A percentile compares a stretch with the other conserved stretches of the same genome.
phyloP scores from a whole-genome alignment of 2,113 vertebrate species.

The Romanogobio albipinnatus region DNA sequence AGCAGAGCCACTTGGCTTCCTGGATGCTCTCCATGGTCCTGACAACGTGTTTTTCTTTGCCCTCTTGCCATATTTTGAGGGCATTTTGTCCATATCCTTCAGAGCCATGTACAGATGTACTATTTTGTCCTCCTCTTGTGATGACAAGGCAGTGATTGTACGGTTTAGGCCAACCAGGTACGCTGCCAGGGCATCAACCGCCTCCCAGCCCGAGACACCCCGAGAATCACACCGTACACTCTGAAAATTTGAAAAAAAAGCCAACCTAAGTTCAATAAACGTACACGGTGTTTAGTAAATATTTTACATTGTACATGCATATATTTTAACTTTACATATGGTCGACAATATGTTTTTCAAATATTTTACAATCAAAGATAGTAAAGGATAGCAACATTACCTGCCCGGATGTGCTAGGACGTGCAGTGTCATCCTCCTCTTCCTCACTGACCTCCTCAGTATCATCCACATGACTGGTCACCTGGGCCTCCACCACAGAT shows the following conservation, averaged over 20 bases:
- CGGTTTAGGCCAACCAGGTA: slow-evolving; percentile 1
- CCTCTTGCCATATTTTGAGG: too few species aligned
- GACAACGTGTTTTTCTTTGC: too few species aligned
- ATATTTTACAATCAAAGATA: background rate
- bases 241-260: background rate
- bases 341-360: background rate
- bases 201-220: background rate
- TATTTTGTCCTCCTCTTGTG: background rate
- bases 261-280: background rate
- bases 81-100: background rate
- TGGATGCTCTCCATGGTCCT: too few species aligned
- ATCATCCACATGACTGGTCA: background rate
- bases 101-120: background rate
- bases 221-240: background rate
- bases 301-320: background rate
- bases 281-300: background rate
- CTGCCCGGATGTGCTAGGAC: background rate
- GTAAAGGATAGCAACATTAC: background rate
- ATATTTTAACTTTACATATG: background rate
- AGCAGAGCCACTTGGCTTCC: too few species aligned
- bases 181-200: background rate
- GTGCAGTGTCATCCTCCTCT: background rate
- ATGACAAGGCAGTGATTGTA: background rate
- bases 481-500: too few species aligned
- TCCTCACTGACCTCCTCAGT: background rate